phyloP scores from a whole-genome alignment of 30 jellyfish, hydroid and myxozoan genomes.

The Nemopilema nomurai region DNA sequence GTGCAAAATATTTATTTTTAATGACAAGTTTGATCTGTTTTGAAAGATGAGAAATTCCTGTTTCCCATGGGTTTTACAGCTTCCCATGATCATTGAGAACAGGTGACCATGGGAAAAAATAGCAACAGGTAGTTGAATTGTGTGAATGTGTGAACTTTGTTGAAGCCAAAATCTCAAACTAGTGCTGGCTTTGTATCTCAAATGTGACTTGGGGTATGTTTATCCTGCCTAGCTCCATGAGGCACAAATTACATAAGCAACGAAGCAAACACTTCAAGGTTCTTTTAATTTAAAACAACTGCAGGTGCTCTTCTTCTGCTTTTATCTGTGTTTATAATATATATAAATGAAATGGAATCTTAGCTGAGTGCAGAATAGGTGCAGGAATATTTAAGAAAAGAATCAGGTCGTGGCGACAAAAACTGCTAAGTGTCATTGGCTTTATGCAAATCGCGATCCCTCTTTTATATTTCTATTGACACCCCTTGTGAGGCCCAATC shows the following conservation, averaged over 20 bases:
- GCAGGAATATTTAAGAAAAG: too few species aligned
- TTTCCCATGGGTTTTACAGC: neutral
- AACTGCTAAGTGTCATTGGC: too few species aligned
- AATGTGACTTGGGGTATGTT: too few species aligned
- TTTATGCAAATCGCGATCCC: too few species aligned
- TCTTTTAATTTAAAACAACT: neutral
- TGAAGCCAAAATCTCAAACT: neutral
- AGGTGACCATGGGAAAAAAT: neutral
- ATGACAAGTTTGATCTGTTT: neutral
- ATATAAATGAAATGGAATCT: neutral
- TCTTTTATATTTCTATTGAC: too few species aligned
- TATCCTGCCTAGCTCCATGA: neutral
- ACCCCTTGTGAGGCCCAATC: too few species aligned
- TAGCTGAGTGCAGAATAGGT: neutral
- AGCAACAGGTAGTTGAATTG: neutral
- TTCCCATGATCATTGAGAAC: neutral
- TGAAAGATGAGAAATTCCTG: neutral
- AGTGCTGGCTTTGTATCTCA: neutral
- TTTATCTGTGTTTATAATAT: neutral
- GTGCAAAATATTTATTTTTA: too few species aligned
- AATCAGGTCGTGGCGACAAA: too few species aligned
- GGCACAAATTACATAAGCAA: neutral
- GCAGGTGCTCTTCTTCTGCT: neutral
- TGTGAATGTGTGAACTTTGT: neutral
- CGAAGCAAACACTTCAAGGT: neutral